Percentiles rank a stretch among this genome's conserved stretches.
phyloP scores from a whole-genome alignment of 2,113 vertebrate species.

The Suricata suricatta region DNA sequence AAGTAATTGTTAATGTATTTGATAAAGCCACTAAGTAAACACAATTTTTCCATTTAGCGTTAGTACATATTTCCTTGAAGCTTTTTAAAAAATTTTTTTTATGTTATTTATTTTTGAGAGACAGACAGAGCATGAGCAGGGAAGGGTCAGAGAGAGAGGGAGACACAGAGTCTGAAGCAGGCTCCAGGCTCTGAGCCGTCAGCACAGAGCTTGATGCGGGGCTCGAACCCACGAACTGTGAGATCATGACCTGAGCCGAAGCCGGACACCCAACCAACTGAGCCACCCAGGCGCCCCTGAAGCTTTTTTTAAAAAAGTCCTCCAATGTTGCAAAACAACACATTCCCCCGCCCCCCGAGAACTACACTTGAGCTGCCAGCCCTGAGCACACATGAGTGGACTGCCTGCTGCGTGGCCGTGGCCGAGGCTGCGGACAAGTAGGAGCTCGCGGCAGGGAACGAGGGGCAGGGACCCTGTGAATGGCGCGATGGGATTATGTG shows the following conservation, averaged over 20 bases:
- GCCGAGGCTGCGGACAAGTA: background rate
- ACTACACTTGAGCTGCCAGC: background rate
- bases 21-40: slow-evolving; percentile 51
- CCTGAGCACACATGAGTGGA: background rate
- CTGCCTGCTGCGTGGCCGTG: background rate
- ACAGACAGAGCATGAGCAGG: too few relatives aligned
- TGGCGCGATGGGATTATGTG: rapidly evolving
- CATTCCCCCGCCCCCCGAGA: background rate
- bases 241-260: too few relatives aligned
- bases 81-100: too few relatives aligned
- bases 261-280: too few relatives aligned
- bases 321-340: background rate
- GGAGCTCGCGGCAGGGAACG: background rate
- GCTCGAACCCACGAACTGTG: too few relatives aligned
- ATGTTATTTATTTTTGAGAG: too few relatives aligned
- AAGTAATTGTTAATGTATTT: slow-evolving; percentile 41
- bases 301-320: slow-evolving; percentile 60
- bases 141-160: too few relatives aligned
- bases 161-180: too few relatives aligned
- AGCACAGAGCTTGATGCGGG: too few relatives aligned
- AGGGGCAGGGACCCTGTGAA: background rate
- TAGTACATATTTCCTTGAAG: slow-evolving; percentile 9
- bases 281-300: too few relatives aligned
- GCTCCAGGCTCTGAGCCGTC: too few relatives aligned
- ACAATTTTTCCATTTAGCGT: slow-evolving; percentile 48